Evolutionary conservation across 2,113 vertebrate genomes (phyloP), one percentile per base, ranked within the genome.

Genomic region (Acinonyx jubatus): DNA sequence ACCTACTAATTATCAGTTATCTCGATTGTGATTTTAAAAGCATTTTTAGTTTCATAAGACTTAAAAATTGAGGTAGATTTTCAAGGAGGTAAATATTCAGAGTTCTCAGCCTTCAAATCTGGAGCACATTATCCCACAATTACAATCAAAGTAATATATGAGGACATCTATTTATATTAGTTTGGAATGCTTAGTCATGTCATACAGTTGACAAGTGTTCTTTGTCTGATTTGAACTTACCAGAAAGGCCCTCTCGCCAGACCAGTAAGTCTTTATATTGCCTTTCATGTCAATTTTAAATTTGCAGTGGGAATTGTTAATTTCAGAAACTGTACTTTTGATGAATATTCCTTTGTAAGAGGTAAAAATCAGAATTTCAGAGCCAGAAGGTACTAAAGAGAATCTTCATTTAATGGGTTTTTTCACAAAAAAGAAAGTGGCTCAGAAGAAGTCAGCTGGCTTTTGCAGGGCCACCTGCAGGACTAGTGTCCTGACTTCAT

Each of bases 141-240:
- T 57, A 73, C 38, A 80, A 68, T 88, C 10, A 14, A 90, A 21
- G 38, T 38, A 84, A 55, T 73, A 38, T 25, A 45, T 33, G 50
- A 68, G 48, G 33, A 57, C 48, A 38, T 91, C 91, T 91, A 38
- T 85, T 95, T 96, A 79, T 96, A 50, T 63, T 55, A 66, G 63
- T 45, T 69, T 3, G 3, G 10, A 82, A 38, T 83, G 74, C 85
- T 68, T 36, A 50, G 55, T 94, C 92, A 65, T 63, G 68, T 36
- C 57, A 41, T n/a, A 2, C 16, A 91, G 50, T 13, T 93, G 89
- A 78, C 79, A 38, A 65, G 41, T 63, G 33, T 73, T 33, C 48
- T 81, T 29, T 66, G 69, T 85, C 78, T n/a, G 57, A 29, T 80
- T 74, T 71, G 81, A 78, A 91, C 21, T 89, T 88, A 96, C 13